Percentiles rank a stretch among this genome's conserved stretches.
These are phyloP conservation scores for Acanthopagrus latus DNA, from an alignment of 2,797 vertebrate species.

Conservation along the genomic window DNA sequence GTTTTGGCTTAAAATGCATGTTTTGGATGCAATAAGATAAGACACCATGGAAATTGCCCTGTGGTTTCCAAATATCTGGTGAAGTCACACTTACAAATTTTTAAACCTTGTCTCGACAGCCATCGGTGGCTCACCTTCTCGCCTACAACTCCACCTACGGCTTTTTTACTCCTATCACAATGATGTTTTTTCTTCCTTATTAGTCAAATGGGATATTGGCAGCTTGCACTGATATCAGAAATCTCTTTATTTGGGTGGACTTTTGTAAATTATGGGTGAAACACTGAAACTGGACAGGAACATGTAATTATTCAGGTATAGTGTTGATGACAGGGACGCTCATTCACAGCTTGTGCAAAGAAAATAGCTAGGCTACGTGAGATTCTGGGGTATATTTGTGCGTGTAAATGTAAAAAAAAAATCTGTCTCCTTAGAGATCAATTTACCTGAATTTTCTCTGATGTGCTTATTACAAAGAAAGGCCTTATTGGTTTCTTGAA, in stretches of 20 bases:
- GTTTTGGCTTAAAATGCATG: too few relatives aligned
- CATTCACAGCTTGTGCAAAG: background rate
- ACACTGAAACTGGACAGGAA: background rate
- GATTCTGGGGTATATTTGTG: background rate
- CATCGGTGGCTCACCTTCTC: too few relatives aligned
- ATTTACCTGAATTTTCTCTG: background rate
- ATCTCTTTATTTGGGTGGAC: background rate
- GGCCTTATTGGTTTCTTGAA: background rate
- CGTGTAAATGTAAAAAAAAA: background rate
- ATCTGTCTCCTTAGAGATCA: too few relatives aligned
- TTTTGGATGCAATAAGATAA: too few relatives aligned
- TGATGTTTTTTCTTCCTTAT: background rate
- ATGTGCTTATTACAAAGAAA: background rate
- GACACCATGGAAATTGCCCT: too few relatives aligned
- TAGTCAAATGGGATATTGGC: background rate
- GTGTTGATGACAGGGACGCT: background rate
- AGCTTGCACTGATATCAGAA: background rate
- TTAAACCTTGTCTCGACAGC: too few relatives aligned
- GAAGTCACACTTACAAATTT: too few relatives aligned
- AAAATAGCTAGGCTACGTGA: background rate
- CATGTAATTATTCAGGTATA: background rate
- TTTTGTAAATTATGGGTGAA: background rate
- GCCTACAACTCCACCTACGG: too few relatives aligned
- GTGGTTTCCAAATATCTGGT: too few relatives aligned
- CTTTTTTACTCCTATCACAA: background rate